Conservation (phyloP, 2,888 invertebrate genomes). For the Drosophila merina region DNA sequence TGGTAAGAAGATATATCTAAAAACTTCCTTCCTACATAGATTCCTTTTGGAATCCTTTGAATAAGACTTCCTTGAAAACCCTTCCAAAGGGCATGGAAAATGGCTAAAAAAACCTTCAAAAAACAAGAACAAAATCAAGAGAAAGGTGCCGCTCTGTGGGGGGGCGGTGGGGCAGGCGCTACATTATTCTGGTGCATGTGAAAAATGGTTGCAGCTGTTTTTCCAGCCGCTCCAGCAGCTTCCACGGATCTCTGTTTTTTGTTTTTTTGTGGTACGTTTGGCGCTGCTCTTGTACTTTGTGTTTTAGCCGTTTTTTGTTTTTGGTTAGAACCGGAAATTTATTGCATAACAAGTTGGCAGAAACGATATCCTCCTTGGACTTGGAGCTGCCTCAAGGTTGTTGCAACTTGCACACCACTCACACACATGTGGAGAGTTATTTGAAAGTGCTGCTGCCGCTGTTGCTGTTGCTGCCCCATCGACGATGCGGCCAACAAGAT, state of each 20-base stretch:
- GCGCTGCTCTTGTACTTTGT: slow-evolving; percentile 16
- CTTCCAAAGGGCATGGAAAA: neutral
- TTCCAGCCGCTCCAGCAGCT: neutral
- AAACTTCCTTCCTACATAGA: too few species aligned
- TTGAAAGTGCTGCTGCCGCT: slow-evolving; percentile 31
- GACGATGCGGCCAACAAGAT: slow-evolving; percentile 44
- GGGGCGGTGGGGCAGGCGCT: slow-evolving; percentile 2
- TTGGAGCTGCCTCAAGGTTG: slow-evolving; percentile 47
- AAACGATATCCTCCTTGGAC: slow-evolving; percentile 51
- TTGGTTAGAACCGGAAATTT: slow-evolving; percentile 75
- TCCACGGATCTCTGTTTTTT: too few species aligned
- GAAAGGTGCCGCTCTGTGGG: slow-evolving; percentile 26
- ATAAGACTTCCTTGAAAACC: too few species aligned
- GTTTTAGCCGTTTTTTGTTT: slow-evolving; percentile 23
- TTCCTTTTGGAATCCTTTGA: too few species aligned
- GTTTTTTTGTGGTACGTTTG: too few species aligned
- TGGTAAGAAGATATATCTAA: too few species aligned
- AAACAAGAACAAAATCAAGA: slow-evolving; percentile 11
- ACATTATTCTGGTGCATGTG: slow-evolving; percentile 40
- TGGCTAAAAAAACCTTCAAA: neutral
- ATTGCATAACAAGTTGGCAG: slow-evolving; percentile 78
- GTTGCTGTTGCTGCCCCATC: slow-evolving; percentile 27
- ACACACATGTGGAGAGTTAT: slow-evolving; percentile 43
- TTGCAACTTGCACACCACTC: slow-evolving; percentile 10
- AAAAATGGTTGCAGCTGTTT: slow-evolving; percentile 52